phyloP scores from a whole-genome alignment of 2,113 vertebrate species.

The Picathartes gymnocephalus region DNA sequence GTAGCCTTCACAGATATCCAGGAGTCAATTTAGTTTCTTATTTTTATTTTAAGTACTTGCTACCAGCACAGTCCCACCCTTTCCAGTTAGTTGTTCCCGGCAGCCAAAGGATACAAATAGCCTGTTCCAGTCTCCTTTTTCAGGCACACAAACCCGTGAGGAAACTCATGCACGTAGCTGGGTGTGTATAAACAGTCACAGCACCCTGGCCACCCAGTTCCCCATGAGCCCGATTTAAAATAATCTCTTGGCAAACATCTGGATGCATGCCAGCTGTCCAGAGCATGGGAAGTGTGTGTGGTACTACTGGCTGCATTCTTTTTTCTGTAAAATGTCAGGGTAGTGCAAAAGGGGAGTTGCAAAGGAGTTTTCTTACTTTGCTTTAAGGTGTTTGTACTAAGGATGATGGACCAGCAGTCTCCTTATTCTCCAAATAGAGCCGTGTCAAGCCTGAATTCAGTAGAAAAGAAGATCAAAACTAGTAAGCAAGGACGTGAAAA shows the following conservation, averaged over 20 bases:
- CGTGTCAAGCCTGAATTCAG: neutral
- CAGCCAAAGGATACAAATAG: slow-evolving; percentile 9
- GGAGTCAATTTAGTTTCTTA: neutral
- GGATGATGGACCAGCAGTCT: neutral
- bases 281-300: neutral
- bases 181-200: neutral
- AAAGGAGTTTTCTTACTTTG: neutral
- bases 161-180: neutral
- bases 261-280: neutral
- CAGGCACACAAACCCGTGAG: neutral
- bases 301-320: neutral
- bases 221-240: neutral
- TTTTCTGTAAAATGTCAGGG: neutral
- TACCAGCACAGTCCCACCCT: slow-evolving; percentile 20
- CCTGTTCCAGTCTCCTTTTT: neutral
- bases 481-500: neutral
- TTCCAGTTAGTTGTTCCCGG: slow-evolving; percentile 19
- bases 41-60: neutral
- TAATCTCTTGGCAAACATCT: neutral
- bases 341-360: neutral
- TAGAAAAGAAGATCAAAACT: neutral
- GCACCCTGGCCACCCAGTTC: neutral
- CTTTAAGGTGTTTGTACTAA: neutral
- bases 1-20: neutral
- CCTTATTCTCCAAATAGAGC: neutral